phyloP scores from a whole-genome alignment of 2,113 vertebrate species.

The Henicopernis longicauda region DNA sequence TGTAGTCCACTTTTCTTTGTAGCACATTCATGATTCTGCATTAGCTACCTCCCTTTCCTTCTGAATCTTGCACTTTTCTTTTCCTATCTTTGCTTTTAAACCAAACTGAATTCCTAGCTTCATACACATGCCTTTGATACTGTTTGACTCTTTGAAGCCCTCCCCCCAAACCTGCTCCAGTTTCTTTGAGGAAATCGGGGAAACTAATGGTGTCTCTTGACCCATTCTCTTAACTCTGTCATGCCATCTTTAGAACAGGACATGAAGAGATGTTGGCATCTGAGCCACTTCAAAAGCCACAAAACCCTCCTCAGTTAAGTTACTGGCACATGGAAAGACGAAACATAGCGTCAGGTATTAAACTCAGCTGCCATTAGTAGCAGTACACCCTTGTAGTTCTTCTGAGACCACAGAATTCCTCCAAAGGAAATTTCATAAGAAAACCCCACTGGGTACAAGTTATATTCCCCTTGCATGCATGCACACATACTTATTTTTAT shows the following conservation, averaged over 20 bases:
- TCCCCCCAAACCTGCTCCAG: neutral
- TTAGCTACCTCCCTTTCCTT: neutral
- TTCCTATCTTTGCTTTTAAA: neutral
- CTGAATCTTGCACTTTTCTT: neutral
- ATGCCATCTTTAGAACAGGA: neutral
- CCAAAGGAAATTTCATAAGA: neutral
- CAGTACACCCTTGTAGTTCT: neutral
- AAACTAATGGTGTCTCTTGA: neutral
- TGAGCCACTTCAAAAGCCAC: neutral
- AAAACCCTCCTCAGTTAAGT: neutral
- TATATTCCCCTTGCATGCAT: neutral
- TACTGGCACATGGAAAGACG: neutral
- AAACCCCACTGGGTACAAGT: neutral
- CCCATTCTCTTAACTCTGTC: neutral
- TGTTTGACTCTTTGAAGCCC: conserved; percentile 4
- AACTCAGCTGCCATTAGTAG: neutral
- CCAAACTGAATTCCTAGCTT: neutral
- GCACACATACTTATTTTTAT: neutral
- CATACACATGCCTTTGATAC: neutral
- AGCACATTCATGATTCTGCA: neutral
- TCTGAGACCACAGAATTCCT: neutral
- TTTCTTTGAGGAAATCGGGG: neutral
- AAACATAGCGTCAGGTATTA: neutral
- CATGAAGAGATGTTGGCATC: neutral
- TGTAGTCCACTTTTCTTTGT: neutral